These are phyloP conservation scores for Campoletis sonorensis DNA, from an alignment of 1,140 invertebrate species.

Conservation along the genomic window DNA sequence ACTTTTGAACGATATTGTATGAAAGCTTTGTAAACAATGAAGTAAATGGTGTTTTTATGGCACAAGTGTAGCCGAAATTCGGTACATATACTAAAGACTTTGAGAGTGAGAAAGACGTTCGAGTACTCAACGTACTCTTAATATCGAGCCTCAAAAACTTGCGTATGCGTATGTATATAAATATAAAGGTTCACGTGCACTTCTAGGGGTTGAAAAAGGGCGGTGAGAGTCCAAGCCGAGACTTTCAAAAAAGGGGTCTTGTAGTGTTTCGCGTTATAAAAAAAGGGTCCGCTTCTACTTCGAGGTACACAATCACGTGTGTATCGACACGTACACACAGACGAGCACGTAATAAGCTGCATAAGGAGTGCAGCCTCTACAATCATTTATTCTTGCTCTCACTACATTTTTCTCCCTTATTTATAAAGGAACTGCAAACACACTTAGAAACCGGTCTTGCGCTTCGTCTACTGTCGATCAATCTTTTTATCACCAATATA, in stretches of 20 bases:
- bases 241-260: conserved; percentile 30
- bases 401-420: conserved; percentile 17
- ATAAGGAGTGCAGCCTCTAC: conserved; percentile 11
- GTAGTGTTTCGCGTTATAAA: conserved; percentile 41
- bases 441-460: background rate
- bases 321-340: background rate
- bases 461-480: background rate
- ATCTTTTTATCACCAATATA: background rate
- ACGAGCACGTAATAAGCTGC: background rate
- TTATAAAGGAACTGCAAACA: conserved; percentile 6
- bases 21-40: background rate
- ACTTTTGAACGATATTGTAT: too few species aligned
- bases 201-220: conserved; percentile 32
- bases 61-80: conserved; percentile 22
- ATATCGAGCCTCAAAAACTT: background rate
- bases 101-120: conserved; percentile 1
- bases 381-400: conserved; percentile 30
- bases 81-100: background rate
- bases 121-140: conserved; percentile 20
- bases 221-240: background rate
- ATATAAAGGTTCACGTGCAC: background rate
- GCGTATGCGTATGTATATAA: background rate
- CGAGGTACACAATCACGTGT: background rate
- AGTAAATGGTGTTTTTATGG: background rate
- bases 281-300: conserved; percentile 18